Evolutionary conservation across 2,888 invertebrate genomes (phyloP), one percentile per base, ranked within the genome.

Genomic region (Zygaena filipendulae): DNA sequence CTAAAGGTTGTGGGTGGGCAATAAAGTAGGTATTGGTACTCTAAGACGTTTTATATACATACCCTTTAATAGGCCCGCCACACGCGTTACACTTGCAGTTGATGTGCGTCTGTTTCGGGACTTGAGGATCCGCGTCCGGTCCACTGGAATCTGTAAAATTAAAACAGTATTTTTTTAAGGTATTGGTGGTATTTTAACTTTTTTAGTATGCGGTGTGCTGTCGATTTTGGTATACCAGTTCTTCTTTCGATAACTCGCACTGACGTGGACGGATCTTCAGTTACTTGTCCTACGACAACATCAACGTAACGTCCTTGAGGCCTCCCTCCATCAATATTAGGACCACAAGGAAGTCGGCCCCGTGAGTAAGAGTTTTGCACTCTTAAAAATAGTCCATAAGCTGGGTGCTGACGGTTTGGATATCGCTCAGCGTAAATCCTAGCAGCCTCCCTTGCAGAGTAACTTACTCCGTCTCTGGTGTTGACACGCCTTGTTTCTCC

Each of bases 391-490:
- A 29, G 9, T 20, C 12, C 24, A n/a, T 29, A 25, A n/a, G 10
- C 12, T n/a, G 29, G 9, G n/a, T 10, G 29, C 3, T n/a, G 12
- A 24, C 24, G 29, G 9, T 24, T 24, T 8, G 29, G 14, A 29
- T 29, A 29, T 13, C 25, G 29, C 11, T 25, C 25, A 9, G 24
- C 23, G 16, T 29, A 29, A 5, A 29, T 9, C 19, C 30, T 30
- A 3, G 30, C 25, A 16, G 30, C 30, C 13, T 12, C 5, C 13
- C 22, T 13, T 6, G 26, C 32, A 11, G 13, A 19, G 27, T 32
- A 32, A 5, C 21, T 11, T 7, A 27, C 27, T 7, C 13, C 13
- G 5, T 27, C 32, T 11, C 32, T 11, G 13, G 11, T 21, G 3
- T 13, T 10, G 13, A 27, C 27, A 10, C 12, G 24, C 21, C 27